These are phyloP conservation scores for Electrona antarctica DNA, from an alignment of 2,113 vertebrate species.

Conservation along the genomic window DNA sequence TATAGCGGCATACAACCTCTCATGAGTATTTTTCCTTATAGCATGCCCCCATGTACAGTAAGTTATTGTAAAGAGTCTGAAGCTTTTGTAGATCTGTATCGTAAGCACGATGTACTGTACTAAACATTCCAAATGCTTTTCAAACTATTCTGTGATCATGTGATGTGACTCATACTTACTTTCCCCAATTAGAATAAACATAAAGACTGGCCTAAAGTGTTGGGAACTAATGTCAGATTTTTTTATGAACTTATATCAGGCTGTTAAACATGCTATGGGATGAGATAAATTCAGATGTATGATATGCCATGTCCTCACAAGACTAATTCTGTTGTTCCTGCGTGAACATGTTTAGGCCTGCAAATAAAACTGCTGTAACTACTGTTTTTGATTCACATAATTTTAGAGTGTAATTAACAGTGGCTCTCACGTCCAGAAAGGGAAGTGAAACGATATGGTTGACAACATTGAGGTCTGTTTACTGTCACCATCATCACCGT, in stretches of 20 bases:
- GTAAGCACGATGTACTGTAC: no score
- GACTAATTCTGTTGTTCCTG: no score
- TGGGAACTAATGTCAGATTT: no score
- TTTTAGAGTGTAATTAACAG: conserved; percentile 10
- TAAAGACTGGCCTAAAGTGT: background rate
- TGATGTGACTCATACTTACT: no score
- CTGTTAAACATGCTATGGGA: background rate
- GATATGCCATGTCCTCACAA: background rate
- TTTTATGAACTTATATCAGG: no score
- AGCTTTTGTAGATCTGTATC: background rate
- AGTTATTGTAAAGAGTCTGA: background rate
- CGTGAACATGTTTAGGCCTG: background rate
- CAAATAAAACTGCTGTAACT: background rate
- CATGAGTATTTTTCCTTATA: no score
- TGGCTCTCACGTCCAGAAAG: conserved; percentile 48
- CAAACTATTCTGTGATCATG: no score
- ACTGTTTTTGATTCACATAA: conserved; percentile 46
- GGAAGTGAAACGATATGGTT: conserved; percentile 72
- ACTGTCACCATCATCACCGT: conserved; percentile 69
- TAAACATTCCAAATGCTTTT: no score
- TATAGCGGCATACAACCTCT: no score
- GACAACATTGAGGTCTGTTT: conserved; percentile 63
- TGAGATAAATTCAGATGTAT: background rate
- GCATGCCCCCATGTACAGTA: no score
- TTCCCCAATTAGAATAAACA: no score